Base-by-base conservation (phyloP, 2,888 invertebrate species). In the Cephus nigrinus region DNA sequence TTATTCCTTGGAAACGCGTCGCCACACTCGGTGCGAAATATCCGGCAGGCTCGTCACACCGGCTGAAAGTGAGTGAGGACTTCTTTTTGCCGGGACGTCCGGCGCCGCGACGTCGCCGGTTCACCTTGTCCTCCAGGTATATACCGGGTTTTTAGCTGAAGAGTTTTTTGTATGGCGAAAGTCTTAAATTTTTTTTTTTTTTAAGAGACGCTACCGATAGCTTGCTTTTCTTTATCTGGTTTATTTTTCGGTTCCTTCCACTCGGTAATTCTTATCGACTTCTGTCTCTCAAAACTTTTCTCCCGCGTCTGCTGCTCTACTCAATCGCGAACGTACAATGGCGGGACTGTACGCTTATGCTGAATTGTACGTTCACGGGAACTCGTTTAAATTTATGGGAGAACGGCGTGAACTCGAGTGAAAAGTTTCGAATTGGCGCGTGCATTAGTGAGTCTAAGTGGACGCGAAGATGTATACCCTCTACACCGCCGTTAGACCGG, bases 1-100 rank as follows among this genome's bases (percentile, higher is more conserved):
- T 40, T 23, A 23, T 55, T 55, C 23, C 23, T 23, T 23, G 55
- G 2, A 55, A 23, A 55, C 55, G 23, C 15, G 0, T 23, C 23
- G 55, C 23, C 55, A 23, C 23, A 55, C 23, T 55, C 23, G 5
- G 23, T 55, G 55, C 23, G 2, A 55, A 55, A 55, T 55, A 55
- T 55, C 55, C 23, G 15, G 80, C 80, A 81, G 79, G 79, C 82
- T 85, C 82, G 88, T 87, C 85, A 84, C 83, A 85, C 86, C 84
- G 81, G 86, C 81, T 86, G 88, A 89, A 89, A 89, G 88, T 87
- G 89, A 89, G 84, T 33, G 73, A 33, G 69, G 68, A 72, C 23
- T 87, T 86, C 32, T 87, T 86, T 84, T 85, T 83, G 80, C 81
- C 75, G 71, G 12, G 71, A 12, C 12, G 33, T 55, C 2, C 9